Evolutionary conservation across 2,888 invertebrate species (phyloP), one percentile per base, ranked within the genome.

Genomic region (Hermodice carunculata): DNA sequence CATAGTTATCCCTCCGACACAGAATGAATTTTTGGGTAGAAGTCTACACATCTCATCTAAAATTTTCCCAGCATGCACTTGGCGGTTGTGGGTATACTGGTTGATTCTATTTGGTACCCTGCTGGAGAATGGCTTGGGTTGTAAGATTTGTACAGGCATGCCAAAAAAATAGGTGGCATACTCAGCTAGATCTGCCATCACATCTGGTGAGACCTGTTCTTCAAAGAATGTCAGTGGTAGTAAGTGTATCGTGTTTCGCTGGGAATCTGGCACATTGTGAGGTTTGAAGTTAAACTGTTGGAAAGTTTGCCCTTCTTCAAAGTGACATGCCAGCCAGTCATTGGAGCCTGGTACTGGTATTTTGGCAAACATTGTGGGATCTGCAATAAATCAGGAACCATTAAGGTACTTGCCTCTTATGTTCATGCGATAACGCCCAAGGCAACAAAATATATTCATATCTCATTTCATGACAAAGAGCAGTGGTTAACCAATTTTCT

Each of bases 1-100:
- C 70, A 76, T 48, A 1, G 78, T 78, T 40, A 78, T 71, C 2
- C 73, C 78, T 8, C 75, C 76, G 28, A 72, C 69, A 72, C 76
- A 75, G 49, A 76, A 74, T 14, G 74, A 74, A 62, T 76, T 70
- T n/a, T 31, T 37, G 3, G 73, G 74, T 40, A 71, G 44, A 22
- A 66, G 46, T 29, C 49, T 53, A 28, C 64, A 24, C 52, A 72
- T 67, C 11, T 29, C 54, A n/a, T 67, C 34, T 26, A 76, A 46
- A n/a, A 76, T 52, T 8, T 70, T 61, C 3, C n/a, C 40, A 14
- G 40, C 40, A 37, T 37, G 40, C 40, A 37, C 40, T 17, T 37
- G 40, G 11, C 11, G 11, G 11, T 37, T 11, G 40, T 17, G 11
- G 11, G 40, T 37, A 17, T 37, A 11, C 11, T 37, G 11, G 40